A percentile compares a stretch with the other conserved stretches of the same genome.
Evolutionary conservation across 2,888 invertebrate genomes (phyloP).

Genomic region (Drosophila colorata): DNA sequence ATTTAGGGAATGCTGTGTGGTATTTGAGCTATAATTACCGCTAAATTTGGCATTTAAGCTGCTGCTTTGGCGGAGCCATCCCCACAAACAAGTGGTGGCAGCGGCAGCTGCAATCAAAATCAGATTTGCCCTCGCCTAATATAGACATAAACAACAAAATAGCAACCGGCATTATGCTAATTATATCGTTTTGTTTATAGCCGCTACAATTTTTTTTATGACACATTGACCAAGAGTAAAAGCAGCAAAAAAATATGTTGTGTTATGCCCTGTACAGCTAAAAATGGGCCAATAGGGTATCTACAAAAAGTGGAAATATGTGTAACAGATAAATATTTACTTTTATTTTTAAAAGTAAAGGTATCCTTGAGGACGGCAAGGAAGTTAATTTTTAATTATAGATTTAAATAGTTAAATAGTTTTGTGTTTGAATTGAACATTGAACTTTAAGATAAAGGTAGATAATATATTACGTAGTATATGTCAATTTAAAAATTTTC

Average conservation of each 20-base stretch:
- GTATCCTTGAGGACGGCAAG: too few relatives aligned
- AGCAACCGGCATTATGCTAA: constrained; percentile 56
- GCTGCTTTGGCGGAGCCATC: constrained; percentile 3
- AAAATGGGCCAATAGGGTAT: fast-evolving
- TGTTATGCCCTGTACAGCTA: neutral
- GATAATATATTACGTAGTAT: too few relatives aligned
- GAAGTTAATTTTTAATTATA: too few relatives aligned
- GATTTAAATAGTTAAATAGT: too few relatives aligned
- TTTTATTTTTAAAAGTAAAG: too few relatives aligned
- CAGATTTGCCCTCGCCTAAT: constrained; percentile 43
- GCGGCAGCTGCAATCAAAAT: constrained; percentile 47
- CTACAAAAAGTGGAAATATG: too few relatives aligned
- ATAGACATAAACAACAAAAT: constrained; percentile 35
- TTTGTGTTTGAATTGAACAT: too few relatives aligned
- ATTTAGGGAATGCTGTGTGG: neutral
- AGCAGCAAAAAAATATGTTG: neutral
- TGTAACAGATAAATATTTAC: too few relatives aligned
- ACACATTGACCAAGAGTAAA: constrained; percentile 14
- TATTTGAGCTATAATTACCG: constrained; percentile 6
- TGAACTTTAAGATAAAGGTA: too few relatives aligned
- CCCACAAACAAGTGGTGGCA: constrained; percentile 2
- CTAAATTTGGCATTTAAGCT: constrained; percentile 15
- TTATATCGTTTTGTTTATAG: constrained; percentile 59
- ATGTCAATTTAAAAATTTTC: too few relatives aligned
- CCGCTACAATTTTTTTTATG: constrained; percentile 29